These are phyloP conservation scores for Corythornis leucogaster DNA, from an alignment of 2,797 vertebrate species.

Conservation along the genomic window DNA sequence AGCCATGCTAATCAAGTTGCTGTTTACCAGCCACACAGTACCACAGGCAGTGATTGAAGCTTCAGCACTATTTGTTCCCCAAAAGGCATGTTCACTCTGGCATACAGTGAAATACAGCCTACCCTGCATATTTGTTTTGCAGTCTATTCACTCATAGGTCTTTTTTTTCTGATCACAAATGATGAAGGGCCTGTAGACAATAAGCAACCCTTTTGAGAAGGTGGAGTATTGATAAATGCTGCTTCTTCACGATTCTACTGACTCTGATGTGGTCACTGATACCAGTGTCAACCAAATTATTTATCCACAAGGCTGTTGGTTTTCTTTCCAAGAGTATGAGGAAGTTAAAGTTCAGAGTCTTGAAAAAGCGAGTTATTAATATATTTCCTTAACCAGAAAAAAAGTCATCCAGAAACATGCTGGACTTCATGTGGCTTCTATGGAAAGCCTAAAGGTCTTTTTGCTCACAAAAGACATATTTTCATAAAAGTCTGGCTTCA, in stretches of 20 bases:
- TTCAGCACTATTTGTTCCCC: background rate
- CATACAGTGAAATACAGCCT: background rate
- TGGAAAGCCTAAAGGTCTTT: background rate
- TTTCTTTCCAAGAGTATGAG: background rate
- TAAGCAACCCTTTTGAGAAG: background rate
- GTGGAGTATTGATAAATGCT: background rate
- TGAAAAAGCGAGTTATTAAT: background rate
- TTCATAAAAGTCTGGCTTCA: background rate
- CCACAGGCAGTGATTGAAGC: background rate
- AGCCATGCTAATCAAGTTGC: background rate
- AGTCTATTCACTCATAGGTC: background rate
- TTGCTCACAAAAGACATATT: background rate
- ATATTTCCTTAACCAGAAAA: background rate
- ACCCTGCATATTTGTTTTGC: background rate
- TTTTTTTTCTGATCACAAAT: background rate
- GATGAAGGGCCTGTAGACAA: background rate
- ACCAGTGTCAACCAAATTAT: background rate
- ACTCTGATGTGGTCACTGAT: background rate
- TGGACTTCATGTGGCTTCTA: background rate
- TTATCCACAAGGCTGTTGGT: background rate
- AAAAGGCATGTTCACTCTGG: background rate
- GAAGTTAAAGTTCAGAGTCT: background rate
- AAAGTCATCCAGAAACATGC: background rate
- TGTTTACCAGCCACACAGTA: background rate
- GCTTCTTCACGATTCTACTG: background rate